Percentiles rank a stretch among this genome's conserved stretches.
phyloP scores from a whole-genome alignment of 2,888 invertebrate species.

The Eupithecia pulchellata region DNA sequence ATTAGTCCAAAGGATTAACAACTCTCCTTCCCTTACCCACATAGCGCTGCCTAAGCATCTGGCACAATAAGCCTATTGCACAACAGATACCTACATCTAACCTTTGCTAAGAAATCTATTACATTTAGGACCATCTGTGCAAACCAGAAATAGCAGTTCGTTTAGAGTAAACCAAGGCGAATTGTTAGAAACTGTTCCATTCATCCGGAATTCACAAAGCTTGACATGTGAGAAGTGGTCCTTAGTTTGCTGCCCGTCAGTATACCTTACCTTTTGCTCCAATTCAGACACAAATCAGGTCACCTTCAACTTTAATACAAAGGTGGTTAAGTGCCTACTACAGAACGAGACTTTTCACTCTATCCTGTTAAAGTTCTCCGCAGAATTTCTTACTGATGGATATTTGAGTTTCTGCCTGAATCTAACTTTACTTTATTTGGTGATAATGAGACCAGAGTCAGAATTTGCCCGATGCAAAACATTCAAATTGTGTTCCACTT shows the following conservation, averaged over 20 bases:
- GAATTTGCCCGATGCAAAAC: neutral
- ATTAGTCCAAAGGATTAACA: constrained; percentile 4
- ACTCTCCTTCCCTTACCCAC: neutral
- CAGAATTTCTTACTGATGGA: neutral
- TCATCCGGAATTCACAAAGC: constrained; percentile 38
- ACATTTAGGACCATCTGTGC: neutral
- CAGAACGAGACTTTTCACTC: neutral
- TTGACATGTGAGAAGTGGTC: constrained; percentile 38
- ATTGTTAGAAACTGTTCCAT: constrained; percentile 32
- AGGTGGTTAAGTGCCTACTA: neutral
- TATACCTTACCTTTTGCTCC: constrained; percentile 5
- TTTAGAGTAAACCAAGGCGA: constrained; percentile 20
- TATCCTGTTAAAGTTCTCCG: neutral
- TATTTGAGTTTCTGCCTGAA: neutral
- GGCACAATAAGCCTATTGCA: neutral
- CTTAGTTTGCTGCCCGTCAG: constrained; percentile 15
- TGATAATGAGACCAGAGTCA: neutral
- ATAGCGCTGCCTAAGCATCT: neutral
- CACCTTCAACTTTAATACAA: neutral
- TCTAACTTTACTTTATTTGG: neutral
- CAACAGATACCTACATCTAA: neutral
- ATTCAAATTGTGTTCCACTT: neutral
- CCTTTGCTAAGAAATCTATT: neutral
- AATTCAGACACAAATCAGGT: constrained; percentile 2
- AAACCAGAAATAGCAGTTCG: constrained; percentile 15